Conservation (phyloP, 2,888 invertebrate species). For the Drosophila hawaiiensis region DNA sequence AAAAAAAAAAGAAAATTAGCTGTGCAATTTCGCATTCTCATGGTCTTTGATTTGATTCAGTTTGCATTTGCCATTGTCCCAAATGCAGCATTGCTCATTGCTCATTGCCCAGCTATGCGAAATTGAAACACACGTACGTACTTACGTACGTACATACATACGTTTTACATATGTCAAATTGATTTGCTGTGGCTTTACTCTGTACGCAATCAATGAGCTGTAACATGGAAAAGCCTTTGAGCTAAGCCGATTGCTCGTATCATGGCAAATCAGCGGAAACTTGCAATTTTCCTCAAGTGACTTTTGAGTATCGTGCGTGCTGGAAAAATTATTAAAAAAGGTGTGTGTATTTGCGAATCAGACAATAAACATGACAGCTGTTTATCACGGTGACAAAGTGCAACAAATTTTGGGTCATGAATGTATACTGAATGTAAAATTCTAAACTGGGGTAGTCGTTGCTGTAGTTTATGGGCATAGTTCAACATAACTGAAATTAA, state of each 20-base stretch:
- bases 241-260: constrained; percentile 55
- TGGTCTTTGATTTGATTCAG: constrained; percentile 4
- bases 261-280: constrained; percentile 59
- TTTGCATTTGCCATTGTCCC: constrained; percentile 26
- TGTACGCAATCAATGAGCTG: constrained; percentile 66
- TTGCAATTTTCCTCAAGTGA: constrained; percentile 50
- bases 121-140: constrained; percentile 40
- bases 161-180: constrained; percentile 64
- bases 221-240: constrained; percentile 70
- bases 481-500: constrained; percentile 1
- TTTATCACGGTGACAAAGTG: constrained; percentile 51
- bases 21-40: constrained; percentile 37
- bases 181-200: constrained; percentile 64
- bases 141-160: background rate
- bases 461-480: constrained; percentile 1
- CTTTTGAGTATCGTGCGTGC: constrained; percentile 13
- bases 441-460: background rate
- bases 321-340: constrained; percentile 18
- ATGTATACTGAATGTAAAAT: constrained; percentile 8
- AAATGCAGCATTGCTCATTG: constrained; percentile 32
- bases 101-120: constrained; percentile 39
- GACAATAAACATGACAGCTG: constrained; percentile 32
- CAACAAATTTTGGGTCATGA: constrained; percentile 46
- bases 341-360: constrained; percentile 8
- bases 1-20: constrained; percentile 18